Base-by-base conservation (phyloP, 1,140 invertebrate species). In the Linepithema humile region DNA sequence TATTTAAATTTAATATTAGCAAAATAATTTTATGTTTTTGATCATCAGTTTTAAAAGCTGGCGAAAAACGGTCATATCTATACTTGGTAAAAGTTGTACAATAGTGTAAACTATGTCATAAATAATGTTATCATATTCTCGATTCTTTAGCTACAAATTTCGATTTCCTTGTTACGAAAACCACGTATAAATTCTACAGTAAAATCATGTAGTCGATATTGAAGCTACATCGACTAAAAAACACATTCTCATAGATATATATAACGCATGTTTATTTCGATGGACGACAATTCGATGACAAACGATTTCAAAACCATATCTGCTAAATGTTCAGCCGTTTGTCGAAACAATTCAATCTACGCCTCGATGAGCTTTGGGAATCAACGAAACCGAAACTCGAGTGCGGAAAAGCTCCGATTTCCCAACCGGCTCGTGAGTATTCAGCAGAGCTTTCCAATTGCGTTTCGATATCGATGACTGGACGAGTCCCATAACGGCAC, bases 391-490 rank as follows among this genome's bases (percentile, higher is more conserved):
- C 78, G 78, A 82, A 74, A 60, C 78, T 82, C 69, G 69, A 82
- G 78, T 82, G 70, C 43, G 53, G 69, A 82, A 80, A 82, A 82
- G 78, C 78, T 82, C 69, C 78, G 78, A 82, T 82, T 82, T 82
- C 78, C n/a, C 53, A 73, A 64, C 43, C 78, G 67, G 55, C 78
- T 74, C 69, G 78, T 73, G 50, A 45, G 67, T 60, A 82, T 83
- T 82, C 77, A 72, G 59, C 74, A 60, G 62, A 84, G 73, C 62
- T 77, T 69, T 82, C 75, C 69, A 86, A 88, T 88, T 83, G 74
- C 50, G 82, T 83, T 67, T 83, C 69, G 74, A 87, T 87, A 85
- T 87, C 73, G 86, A 86, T 74, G 75, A 85, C 85, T 23, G 35
- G 65, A 86, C 57, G 50, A 73, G 20, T 65, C n/a, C 35, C 45